Conservation (phyloP, 2,888 invertebrate species). For the Mystacides longicornis region DNA sequence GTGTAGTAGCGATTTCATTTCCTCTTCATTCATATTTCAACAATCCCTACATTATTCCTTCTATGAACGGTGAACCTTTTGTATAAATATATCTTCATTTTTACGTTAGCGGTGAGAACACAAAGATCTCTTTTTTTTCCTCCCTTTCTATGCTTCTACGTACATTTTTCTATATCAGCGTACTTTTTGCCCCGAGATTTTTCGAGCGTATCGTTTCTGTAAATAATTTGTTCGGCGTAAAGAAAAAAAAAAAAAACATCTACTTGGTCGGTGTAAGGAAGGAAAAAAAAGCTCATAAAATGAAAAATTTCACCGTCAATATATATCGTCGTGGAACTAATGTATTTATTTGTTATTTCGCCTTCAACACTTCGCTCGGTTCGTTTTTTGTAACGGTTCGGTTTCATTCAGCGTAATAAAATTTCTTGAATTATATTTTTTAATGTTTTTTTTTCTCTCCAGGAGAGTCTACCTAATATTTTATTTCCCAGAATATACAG, state of each 20-base stretch:
- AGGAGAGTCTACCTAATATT: too few relatives aligned
- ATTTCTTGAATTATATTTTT: too few relatives aligned
- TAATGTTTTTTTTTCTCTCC: too few relatives aligned
- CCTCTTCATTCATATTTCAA: background rate
- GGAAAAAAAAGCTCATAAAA: background rate
- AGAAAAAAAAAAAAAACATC: background rate
- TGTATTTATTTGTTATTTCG: background rate
- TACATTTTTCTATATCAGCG: background rate
- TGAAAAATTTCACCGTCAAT: background rate
- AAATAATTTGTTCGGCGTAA: background rate
- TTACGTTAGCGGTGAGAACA: background rate
- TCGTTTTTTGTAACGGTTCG: too few relatives aligned
- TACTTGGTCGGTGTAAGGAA: background rate
- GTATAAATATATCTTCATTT: conserved; percentile 1
- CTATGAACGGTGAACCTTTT: conserved; percentile 1
- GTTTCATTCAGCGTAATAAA: too few relatives aligned
- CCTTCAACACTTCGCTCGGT: too few relatives aligned
- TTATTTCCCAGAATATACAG: too few relatives aligned
- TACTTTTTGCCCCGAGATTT: background rate
- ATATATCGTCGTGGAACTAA: background rate
- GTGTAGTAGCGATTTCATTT: background rate
- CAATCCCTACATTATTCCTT: background rate
- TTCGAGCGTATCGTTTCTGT: background rate
- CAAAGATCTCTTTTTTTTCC: background rate
- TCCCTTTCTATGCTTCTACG: background rate